A percentile compares a stretch with the other conserved stretches of the same genome.
These are phyloP conservation scores for Poeciliopsis infans DNA, from an alignment of 2,797 vertebrate species.

Conservation along the genomic window DNA sequence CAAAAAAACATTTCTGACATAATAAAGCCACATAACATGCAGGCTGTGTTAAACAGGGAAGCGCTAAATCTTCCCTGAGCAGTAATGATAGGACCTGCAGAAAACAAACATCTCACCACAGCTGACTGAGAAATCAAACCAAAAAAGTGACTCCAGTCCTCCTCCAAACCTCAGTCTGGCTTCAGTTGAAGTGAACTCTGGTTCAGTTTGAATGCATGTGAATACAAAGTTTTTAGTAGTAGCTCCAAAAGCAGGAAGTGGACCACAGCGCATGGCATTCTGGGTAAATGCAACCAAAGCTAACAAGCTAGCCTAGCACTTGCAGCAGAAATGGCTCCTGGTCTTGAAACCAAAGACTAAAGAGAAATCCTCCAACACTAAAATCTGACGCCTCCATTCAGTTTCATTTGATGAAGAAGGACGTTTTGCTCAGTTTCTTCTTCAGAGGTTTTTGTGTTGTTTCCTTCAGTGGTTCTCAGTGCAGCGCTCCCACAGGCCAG, in stretches of 20 bases:
- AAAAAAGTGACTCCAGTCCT: too few species aligned
- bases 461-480: not conserved
- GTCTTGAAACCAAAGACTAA: not conserved
- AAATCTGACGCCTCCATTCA: not conserved
- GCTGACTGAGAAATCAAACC: not conserved
- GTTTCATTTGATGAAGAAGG: not conserved
- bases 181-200: not conserved
- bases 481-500: not conserved
- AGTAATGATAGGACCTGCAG: conserved; percentile 6
- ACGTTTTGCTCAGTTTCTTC: not conserved
- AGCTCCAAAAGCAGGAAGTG: not conserved
- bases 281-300: too few species aligned
- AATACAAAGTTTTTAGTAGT: too few species aligned
- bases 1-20: not conserved
- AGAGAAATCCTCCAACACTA: not conserved
- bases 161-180: too few species aligned
- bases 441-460: not conserved
- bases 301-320: not conserved
- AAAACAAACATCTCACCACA: conserved; percentile 17
- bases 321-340: not conserved
- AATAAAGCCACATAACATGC: not conserved
- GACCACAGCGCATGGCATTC: not conserved
- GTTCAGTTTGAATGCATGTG: not conserved
- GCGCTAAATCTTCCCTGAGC: conserved; percentile 37
- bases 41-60: not conserved